Evolutionary conservation across 2,888 invertebrate species (phyloP).

Genomic region (Parasteatoda lunata): DNA sequence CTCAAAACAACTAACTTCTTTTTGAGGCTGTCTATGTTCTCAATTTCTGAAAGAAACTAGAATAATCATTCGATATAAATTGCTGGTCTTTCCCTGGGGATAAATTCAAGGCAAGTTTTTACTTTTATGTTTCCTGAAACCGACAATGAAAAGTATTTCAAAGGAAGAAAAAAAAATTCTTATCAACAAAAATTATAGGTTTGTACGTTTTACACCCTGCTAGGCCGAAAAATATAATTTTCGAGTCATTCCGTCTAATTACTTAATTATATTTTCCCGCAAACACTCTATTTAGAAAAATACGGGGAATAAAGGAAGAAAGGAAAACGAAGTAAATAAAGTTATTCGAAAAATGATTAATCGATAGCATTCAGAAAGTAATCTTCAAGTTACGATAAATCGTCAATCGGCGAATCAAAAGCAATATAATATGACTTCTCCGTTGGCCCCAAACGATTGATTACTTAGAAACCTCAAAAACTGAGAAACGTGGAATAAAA

Average conservation of each 20-base stretch:
- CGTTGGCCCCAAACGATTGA: constrained; percentile 40
- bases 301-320: constrained; percentile 18
- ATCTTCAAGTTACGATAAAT: constrained; percentile 40
- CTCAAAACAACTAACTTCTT: no score
- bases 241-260: constrained; percentile 7
- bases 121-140: no score
- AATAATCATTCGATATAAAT: no score
- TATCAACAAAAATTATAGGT: background rate
- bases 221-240: background rate
- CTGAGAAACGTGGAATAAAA: constrained; percentile 21
- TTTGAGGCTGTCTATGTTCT: no score
- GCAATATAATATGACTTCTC: constrained; percentile 47
- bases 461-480: constrained; percentile 34
- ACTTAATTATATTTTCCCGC: constrained; percentile 25
- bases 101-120: no score
- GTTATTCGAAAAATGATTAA: constrained; percentile 48
- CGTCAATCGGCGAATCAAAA: constrained; percentile 64
- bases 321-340: constrained; percentile 38
- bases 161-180: no score
- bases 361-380: constrained; percentile 32
- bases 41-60: no score
- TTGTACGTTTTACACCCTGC: background rate
- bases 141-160: no score
- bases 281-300: background rate
- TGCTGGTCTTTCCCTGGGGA: no score